Conservation (phyloP, 2,113 vertebrate species). For the Oxyura jamaicensis region DNA sequence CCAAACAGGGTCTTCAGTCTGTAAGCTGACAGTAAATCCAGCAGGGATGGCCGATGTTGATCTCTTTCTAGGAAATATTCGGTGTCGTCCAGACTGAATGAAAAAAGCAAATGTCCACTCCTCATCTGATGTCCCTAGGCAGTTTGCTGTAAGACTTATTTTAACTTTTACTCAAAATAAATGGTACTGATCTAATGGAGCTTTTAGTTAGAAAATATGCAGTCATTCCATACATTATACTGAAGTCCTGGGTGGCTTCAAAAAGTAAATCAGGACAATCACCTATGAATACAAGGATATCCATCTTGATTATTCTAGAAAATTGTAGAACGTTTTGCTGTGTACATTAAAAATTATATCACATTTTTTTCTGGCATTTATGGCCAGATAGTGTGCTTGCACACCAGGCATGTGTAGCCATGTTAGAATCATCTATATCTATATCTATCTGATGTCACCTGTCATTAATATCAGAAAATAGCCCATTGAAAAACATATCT, state of each 20-base stretch:
- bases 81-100: background rate
- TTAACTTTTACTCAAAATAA: conserved; percentile 39
- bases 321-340: background rate
- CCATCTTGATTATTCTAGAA: background rate
- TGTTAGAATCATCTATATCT: background rate
- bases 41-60: background rate
- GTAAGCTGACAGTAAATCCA: background rate
- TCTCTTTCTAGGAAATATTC: background rate
- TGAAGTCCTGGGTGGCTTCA: background rate
- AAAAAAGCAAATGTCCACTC: background rate
- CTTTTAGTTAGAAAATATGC: conserved; percentile 41
- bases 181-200: background rate
- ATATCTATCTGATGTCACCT: background rate
- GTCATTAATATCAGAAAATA: background rate
- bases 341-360: background rate
- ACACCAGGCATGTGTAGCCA: background rate
- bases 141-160: conserved; percentile 15
- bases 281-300: background rate
- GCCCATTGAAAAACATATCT: fast-evolving
- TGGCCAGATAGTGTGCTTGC: background rate
- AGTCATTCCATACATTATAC: background rate
- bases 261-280: background rate
- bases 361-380: background rate
- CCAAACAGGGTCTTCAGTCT: background rate
- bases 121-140: background rate